Percentiles rank a stretch among this genome's conserved stretches.
Evolutionary conservation across 53 echinoderm and acorn worm genomes (phyloP).

Genomic region (Paelopatides confundens): DNA sequence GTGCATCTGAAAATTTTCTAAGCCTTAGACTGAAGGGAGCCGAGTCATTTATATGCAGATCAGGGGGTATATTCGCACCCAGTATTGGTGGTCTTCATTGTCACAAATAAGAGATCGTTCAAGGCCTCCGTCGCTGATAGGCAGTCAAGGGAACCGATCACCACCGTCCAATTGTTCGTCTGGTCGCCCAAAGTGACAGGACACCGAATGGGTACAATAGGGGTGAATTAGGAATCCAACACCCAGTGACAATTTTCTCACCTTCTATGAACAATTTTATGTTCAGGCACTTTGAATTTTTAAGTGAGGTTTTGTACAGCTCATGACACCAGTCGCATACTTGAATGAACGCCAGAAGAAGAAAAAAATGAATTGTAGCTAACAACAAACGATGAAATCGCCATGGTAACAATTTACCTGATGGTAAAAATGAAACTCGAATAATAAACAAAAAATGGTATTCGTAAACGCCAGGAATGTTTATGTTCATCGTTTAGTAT

Average conservation of each 20-base stretch:
- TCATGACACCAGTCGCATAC: neutral
- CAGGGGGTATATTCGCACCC: slow-evolving; percentile 24
- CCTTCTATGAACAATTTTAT: neutral
- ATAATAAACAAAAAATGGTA: too few species aligned
- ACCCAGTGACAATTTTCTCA: neutral
- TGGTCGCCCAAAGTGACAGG: neutral
- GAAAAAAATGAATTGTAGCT: too few species aligned
- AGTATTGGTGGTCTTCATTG: neutral
- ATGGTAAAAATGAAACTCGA: too few species aligned
- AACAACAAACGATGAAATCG: too few species aligned
- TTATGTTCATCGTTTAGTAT: too few species aligned
- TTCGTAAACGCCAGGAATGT: too few species aligned
- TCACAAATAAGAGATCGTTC: neutral
- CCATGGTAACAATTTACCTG: too few species aligned
- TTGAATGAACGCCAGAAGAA: too few species aligned
- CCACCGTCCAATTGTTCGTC: neutral
- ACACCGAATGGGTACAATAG: neutral
- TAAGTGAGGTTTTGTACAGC: neutral
- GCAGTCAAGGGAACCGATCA: neutral
- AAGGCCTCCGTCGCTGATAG: neutral
- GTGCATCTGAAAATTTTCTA: neutral
- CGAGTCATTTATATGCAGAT: neutral
- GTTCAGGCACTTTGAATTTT: neutral
- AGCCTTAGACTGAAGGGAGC: slow-evolving; percentile 5
- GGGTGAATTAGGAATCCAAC: neutral